Evolutionary conservation across 1,140 invertebrate species (phyloP), one percentile per base, ranked within the genome.

Genomic region (Rhagoletis pomonella): DNA sequence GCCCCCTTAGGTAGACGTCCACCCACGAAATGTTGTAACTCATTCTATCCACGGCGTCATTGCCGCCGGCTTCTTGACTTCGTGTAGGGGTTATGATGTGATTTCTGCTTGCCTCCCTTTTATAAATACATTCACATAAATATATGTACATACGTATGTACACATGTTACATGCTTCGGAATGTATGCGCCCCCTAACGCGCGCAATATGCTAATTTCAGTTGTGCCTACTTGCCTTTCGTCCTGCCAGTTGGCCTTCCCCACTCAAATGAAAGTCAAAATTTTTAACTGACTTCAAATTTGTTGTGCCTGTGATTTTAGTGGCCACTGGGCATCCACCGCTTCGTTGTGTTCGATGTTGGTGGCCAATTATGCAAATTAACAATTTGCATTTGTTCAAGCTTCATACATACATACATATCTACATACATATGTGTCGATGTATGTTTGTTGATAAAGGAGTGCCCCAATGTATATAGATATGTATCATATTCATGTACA

Each of bases 331-430:
- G 47, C 73, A 81, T 81, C 73, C 44, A 29, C n/a, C 55, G 73
- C n/a, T 42, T n/a, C 47, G n/a, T 55, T 55, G 44, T 5, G 7
- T 14, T 81, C 73, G 73, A 81, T 55, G 73, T 81, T 81, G 73
- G 73, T 81, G 73, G 73, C 73, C 73, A 81, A 81, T 81, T 81
- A 81, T 81, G 73, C 73, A 81, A 81, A 81, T 81, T 81, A 81
- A 81, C 47, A 50, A 55, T 81, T 81, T 81, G 44, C 73, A 81
- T 81, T 44, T 50, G 73, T 81, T 10, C 73, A 55, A 12, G 44
- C 29, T 29, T 29, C 29, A 29, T 29, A 29, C 29, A 29, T 29
- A 1, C 17, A 81, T 29, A 58, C n/a, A n/a, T n/a, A n/a, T n/a
- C n/a, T 29, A 29, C 29, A 29, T 29, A 1, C 17, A 81, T 29